Evolutionary conservation across 2,888 invertebrate genomes (phyloP).

Genomic region (Calameuta pallipes): DNA sequence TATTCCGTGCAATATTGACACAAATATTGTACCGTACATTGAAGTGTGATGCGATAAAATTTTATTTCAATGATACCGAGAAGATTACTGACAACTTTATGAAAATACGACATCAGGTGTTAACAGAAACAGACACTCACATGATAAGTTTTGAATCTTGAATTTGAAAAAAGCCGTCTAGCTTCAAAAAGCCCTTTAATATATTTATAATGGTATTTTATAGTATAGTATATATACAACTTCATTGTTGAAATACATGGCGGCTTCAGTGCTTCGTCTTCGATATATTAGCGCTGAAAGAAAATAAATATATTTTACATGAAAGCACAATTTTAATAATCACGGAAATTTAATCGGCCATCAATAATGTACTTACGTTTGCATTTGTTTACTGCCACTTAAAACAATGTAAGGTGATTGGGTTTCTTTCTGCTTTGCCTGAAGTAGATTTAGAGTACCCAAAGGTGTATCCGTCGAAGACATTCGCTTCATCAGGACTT

Average conservation of each 20-base stretch:
- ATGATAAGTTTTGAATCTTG: background rate
- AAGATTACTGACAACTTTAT: background rate
- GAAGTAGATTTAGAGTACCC: constrained; percentile 92
- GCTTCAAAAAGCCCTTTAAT: constrained; percentile 2
- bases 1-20: background rate
- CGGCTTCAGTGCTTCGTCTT: constrained; percentile 61
- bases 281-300: constrained; percentile 63
- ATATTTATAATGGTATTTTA: background rate
- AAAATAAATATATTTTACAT: constrained; percentile 7
- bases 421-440: constrained; percentile 95
- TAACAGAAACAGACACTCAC: background rate
- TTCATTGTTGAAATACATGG: background rate
- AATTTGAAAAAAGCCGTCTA: background rate
- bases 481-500: constrained; percentile 97
- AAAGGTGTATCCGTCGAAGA: constrained; percentile 97
- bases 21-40: background rate
- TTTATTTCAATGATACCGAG: background rate
- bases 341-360: constrained; percentile 10
- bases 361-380: constrained; percentile 59
- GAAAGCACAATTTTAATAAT: background rate
- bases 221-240: constrained; percentile 12
- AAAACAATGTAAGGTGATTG: constrained; percentile 93
- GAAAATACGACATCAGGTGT: background rate
- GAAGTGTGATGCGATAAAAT: background rate
- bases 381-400: constrained; percentile 85